These are phyloP conservation scores for Mythimna lalbum DNA, from an alignment of 2,888 invertebrate genomes.

Conservation along the genomic window DNA sequence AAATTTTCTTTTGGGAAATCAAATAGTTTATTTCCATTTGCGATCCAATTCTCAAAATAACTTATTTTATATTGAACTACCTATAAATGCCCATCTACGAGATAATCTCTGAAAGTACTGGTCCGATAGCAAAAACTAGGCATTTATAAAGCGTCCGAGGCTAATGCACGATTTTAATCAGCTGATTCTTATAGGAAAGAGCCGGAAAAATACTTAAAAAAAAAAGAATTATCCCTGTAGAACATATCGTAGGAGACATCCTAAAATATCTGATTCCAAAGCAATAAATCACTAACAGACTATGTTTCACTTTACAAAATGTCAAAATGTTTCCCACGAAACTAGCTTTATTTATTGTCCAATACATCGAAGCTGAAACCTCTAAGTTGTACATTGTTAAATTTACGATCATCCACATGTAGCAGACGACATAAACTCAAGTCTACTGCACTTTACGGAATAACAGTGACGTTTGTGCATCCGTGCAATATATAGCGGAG, in stretches of 20 bases:
- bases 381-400: conserved; percentile 61
- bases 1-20: not conserved
- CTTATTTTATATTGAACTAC: too few species aligned
- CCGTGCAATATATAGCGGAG: conserved; percentile 1
- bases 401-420: conserved; percentile 67
- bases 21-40: not conserved
- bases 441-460: conserved; percentile 57
- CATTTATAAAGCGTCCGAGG: too few species aligned
- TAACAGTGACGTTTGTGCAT: conserved; percentile 51
- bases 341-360: conserved; percentile 28
- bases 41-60: too few species aligned
- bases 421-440: conserved; percentile 50
- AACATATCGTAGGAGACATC: too few species aligned
- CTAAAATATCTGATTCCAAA: not conserved
- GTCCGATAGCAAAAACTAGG: too few species aligned
- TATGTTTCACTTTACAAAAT: conserved; percentile 16
- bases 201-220: too few species aligned
- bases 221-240: too few species aligned
- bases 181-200: too few species aligned
- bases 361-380: conserved; percentile 44
- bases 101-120: too few species aligned
- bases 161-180: too few species aligned
- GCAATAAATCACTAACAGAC: not conserved
- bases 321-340: conserved; percentile 10
- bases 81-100: too few species aligned